Conservation (phyloP, 2,888 invertebrate species). For the Germaria angustata region DNA sequence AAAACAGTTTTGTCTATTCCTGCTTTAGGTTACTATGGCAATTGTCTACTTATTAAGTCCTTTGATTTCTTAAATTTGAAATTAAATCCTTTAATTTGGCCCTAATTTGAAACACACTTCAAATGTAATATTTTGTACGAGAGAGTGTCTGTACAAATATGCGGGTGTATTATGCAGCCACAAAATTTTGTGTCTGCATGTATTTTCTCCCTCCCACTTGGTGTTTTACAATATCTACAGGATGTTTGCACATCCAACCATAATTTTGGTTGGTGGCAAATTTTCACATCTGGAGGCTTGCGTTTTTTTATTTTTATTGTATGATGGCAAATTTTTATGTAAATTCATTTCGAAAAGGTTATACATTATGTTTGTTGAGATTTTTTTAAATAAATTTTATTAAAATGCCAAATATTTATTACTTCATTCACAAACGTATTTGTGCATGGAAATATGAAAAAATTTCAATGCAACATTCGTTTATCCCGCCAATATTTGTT, state of each 20-base stretch:
- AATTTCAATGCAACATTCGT: too few species aligned
- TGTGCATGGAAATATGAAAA: too few species aligned
- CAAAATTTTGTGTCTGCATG: not conserved
- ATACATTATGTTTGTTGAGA: conserved; percentile 19
- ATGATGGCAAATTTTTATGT: not conserved
- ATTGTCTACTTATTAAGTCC: not conserved
- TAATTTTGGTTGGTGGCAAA: not conserved
- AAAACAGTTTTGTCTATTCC: not conserved
- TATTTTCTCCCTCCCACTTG: not conserved
- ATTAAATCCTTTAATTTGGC: not conserved
- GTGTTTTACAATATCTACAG: not conserved
- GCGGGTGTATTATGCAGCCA: not conserved
- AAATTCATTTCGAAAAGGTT: not conserved
- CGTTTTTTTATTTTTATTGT: not conserved
- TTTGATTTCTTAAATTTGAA: conserved; percentile 31
- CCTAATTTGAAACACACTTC: not conserved
- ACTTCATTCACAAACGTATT: not conserved
- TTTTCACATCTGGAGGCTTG: not conserved
- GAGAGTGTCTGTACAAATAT: not conserved
- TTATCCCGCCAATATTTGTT: too few species aligned
- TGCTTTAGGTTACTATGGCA: not conserved
- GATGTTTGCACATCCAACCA: not conserved
- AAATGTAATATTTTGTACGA: not conserved
- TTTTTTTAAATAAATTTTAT: conserved; percentile 51
- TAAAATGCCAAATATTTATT: conserved; percentile 21